Evolutionary conservation across 2,113 vertebrate species (phyloP), one percentile per base, ranked within the genome.

Genomic region (Genyomyrus donnyi): DNA sequence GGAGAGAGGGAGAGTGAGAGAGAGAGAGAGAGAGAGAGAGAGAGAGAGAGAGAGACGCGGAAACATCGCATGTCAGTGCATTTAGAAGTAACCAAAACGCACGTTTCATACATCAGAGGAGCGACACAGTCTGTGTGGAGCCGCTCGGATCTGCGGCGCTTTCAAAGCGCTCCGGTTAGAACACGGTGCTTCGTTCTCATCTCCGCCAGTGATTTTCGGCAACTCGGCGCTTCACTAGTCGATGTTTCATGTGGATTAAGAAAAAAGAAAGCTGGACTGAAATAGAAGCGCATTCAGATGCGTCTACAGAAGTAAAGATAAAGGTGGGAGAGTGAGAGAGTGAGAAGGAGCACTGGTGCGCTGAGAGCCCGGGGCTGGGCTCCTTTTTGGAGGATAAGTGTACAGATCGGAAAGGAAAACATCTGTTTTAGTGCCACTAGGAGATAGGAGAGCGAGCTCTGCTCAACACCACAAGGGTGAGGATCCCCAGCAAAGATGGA

Each of bases 401-500:
- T 48, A 42, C 45, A 11, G 35, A 48, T 48, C 24, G 31, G 50
- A 19, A 27, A 50, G 42, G 85, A 77, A 80, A 17, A 77, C 48
- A 58, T 52, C 87, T 87, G 45, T 7, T 35, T 35, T 42, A 42
- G 45, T 62, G 10, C n/a, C n/a, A 80, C 35, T 35, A 84, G 89
- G 53, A 90, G 42, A 90, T n/a, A 46, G 48, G 35, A 70, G 50
- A 49, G 56, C 53, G 46, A 85, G 53, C 53, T 56, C 19, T 24
- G 50, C 42, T 91, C 56, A 35, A 90, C 89, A 88, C 88, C 89
- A 50, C 86, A 24, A 31, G 52, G 84, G 92, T 92, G 90, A 92
- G 91, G 86, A 88, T 58, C n/a, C 77, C 88, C 88, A 42, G 91
- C 91, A 92, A 96, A 94, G 91, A 98, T 98, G 98, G 97, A 98